Conservation (phyloP, 1,140 invertebrate genomes). For the Drosophila willistoni region DNA sequence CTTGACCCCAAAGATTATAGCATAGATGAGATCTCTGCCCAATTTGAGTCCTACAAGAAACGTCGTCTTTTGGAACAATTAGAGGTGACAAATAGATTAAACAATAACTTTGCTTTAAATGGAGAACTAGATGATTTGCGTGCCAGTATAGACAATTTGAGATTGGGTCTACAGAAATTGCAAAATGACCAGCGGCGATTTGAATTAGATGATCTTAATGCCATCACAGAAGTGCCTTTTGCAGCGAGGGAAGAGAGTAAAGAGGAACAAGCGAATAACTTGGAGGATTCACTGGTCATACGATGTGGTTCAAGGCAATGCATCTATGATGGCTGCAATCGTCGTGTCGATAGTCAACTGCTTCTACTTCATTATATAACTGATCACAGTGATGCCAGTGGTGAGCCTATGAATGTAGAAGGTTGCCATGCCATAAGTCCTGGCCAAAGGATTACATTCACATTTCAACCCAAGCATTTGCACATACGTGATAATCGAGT, state of each 20-base stretch:
- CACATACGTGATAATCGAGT: conserved; percentile 39
- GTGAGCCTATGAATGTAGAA: not conserved
- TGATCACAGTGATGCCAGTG: conserved; percentile 44
- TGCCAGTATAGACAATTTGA: conserved; percentile 8
- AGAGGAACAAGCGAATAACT: not conserved
- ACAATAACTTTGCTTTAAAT: not conserved
- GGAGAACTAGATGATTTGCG: conserved; percentile 20
- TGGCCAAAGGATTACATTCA: conserved; percentile 34
- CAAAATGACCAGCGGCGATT: not conserved
- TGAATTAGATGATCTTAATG: conserved; percentile 20
- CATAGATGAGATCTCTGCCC: conserved; percentile 39
- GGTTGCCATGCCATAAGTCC: conserved; percentile 33
- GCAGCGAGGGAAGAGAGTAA: too few species aligned
- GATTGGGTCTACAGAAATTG: conserved; percentile 15
- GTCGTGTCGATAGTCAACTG: conserved; percentile 52
- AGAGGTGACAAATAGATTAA: not conserved
- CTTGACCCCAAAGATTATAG: conserved; percentile 15
- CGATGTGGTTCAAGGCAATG: conserved; percentile 34
- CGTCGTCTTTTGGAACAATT: not conserved
- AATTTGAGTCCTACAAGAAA: conserved; percentile 40
- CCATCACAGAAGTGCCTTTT: conserved; percentile 30
- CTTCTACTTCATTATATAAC: conserved; percentile 63
- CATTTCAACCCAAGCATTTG: conserved; percentile 35
- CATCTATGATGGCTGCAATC: conserved; percentile 47
- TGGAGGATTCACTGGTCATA: conserved; percentile 22